Evolutionary conservation across 2,113 vertebrate species (phyloP).

Genomic region (Steatornis caripensis): DNA sequence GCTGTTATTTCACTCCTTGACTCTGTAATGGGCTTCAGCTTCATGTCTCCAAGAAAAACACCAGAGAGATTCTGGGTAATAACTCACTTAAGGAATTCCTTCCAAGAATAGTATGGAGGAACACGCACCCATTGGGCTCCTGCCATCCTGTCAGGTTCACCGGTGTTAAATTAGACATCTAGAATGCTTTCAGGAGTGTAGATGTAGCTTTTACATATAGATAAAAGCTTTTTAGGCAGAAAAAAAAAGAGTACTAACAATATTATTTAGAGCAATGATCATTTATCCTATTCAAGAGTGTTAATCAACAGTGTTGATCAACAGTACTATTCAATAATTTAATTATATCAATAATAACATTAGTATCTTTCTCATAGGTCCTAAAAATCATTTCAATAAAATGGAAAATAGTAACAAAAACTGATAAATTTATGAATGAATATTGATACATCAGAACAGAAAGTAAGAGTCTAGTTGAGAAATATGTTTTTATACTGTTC

Average conservation of each 20-base stretch:
- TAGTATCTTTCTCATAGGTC: neutral
- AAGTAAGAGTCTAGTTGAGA: neutral
- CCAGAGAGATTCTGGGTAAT: no score
- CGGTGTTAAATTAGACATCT: neutral
- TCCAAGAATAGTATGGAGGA: rapidly evolving
- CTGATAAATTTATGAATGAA: neutral
- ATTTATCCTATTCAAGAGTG: neutral
- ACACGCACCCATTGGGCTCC: neutral
- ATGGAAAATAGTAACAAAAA: neutral
- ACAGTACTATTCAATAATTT: neutral
- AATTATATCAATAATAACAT: neutral
- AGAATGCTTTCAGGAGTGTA: neutral
- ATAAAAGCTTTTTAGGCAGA: neutral
- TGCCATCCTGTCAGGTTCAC: neutral
- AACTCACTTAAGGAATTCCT: neutral
- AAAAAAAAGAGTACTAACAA: neutral
- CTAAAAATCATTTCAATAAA: neutral
- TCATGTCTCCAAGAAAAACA: neutral
- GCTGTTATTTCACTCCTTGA: neutral
- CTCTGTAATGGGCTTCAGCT: neutral
- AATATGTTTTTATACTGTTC: neutral
- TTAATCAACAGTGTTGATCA: neutral
- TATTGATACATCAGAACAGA: neutral
- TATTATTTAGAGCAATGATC: neutral
- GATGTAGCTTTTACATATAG: neutral